Conservation (phyloP, 2,113 vertebrate genomes). For the Hippolais icterina region DNA sequence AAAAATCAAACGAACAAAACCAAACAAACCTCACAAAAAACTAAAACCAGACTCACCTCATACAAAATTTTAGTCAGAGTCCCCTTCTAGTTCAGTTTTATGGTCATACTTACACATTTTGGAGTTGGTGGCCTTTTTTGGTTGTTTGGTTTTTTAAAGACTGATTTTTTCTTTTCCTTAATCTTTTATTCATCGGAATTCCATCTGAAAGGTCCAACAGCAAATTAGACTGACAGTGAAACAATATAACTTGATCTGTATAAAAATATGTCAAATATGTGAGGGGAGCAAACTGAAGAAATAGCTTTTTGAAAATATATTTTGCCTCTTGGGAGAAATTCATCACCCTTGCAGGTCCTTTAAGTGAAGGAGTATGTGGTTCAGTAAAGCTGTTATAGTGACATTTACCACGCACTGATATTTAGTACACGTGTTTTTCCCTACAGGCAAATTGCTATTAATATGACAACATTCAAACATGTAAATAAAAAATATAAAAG, state of each 20-base stretch:
- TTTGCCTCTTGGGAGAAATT: neutral
- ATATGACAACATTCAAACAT: neutral
- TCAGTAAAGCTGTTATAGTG: neutral
- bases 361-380: neutral
- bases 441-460: neutral
- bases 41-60: rapidly evolving
- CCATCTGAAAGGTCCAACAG: neutral
- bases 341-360: neutral
- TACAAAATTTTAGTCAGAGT: neutral
- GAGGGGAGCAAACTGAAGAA: neutral
- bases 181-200: neutral
- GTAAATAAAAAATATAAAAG: neutral
- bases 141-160: rapidly evolving
- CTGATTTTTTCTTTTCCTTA: neutral
- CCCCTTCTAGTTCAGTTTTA: neutral
- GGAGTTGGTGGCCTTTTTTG: neutral
- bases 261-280: neutral
- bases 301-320: neutral
- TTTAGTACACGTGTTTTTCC: neutral
- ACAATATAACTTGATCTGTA: neutral
- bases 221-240: neutral
- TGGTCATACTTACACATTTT: neutral
- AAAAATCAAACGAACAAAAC: rapidly evolving
- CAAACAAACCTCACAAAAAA: neutral
- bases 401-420: neutral